A percentile compares a stretch with the other conserved stretches of the same genome.
Conservation (phyloP, 2,113 vertebrate species). For the Tragulus kanchil region DNA sequence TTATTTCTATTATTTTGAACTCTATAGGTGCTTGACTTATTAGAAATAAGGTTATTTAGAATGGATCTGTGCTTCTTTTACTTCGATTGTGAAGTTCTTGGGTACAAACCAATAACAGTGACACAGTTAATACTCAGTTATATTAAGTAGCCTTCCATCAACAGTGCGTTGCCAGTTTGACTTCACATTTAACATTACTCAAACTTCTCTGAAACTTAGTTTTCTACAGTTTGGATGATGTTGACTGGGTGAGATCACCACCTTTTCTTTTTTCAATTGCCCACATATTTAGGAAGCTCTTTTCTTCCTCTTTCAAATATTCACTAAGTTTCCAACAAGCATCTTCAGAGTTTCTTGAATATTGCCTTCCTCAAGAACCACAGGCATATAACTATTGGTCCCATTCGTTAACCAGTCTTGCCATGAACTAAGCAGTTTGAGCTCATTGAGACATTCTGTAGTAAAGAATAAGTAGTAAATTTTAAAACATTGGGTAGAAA, state of each 20-base stretch:
- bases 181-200: not conserved
- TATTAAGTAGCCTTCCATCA: not conserved
- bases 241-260: not conserved
- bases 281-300: not conserved
- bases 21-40: not conserved
- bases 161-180: not conserved
- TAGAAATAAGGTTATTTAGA: not conserved
- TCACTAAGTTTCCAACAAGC: not conserved
- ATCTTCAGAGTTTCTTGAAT: not conserved
- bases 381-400: not conserved
- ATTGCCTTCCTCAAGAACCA: not conserved
- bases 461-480: not conserved
- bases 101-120: not conserved
- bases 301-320: not conserved
- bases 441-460: not conserved
- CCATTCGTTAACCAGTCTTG: not conserved
- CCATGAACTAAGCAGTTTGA: not conserved
- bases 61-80: not conserved
- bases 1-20: not conserved
- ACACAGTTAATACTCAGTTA: not conserved
- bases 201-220: not conserved
- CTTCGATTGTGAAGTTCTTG: not conserved
- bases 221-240: not conserved
- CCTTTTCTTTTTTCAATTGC: not conserved
- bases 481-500: not conserved